A percentile compares a stretch with the other conserved stretches of the same genome.
phyloP scores from a whole-genome alignment of 2,888 invertebrate species.

The Drosophila limbata region DNA sequence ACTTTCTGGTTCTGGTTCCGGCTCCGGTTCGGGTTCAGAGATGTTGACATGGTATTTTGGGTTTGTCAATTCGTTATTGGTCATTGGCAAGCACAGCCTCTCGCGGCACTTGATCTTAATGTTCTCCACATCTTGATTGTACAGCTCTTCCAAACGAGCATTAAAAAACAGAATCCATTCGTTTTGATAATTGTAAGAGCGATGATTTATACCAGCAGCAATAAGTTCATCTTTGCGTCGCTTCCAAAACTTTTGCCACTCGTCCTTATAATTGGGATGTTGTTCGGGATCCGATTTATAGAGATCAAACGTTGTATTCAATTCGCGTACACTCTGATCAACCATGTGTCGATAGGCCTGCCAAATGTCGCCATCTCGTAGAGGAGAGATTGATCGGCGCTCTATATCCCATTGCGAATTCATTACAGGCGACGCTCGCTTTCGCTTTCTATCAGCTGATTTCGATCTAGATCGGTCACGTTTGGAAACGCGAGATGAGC shows the following conservation, averaged over 20 bases:
- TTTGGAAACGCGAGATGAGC: conserved; percentile 30
- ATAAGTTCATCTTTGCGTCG: conserved; percentile 90
- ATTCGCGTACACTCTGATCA: conserved; percentile 73
- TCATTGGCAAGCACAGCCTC: conserved; percentile 83
- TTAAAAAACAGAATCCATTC: conserved; percentile 95
- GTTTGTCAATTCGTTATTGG: conserved; percentile 86
- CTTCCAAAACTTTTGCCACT: conserved; percentile 96
- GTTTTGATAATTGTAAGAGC: conserved; percentile 92
- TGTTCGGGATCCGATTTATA: conserved; percentile 91
- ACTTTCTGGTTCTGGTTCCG: not conserved
- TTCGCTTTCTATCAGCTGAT: conserved; percentile 43
- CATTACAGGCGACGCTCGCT: conserved; percentile 7
- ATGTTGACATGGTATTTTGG: conserved; percentile 89
- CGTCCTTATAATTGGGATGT: conserved; percentile 93
- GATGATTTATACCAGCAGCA: conserved; percentile 87
- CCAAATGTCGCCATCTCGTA: conserved; percentile 81
- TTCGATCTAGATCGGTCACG: conserved; percentile 52
- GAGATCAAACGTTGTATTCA: conserved; percentile 87
- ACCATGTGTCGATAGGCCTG: conserved; percentile 83
- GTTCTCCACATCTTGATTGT: conserved; percentile 88
- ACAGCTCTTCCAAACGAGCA: conserved; percentile 91
- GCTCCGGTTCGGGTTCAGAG: conserved; percentile 1
- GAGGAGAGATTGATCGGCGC: conserved; percentile 77
- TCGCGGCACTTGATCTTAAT: conserved; percentile 77
- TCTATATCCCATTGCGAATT: conserved; percentile 57